Evolutionary conservation across 2,113 vertebrate species (phyloP), one percentile per base, ranked within the genome.

Genomic region (Thalassarche chlororhynchos): DNA sequence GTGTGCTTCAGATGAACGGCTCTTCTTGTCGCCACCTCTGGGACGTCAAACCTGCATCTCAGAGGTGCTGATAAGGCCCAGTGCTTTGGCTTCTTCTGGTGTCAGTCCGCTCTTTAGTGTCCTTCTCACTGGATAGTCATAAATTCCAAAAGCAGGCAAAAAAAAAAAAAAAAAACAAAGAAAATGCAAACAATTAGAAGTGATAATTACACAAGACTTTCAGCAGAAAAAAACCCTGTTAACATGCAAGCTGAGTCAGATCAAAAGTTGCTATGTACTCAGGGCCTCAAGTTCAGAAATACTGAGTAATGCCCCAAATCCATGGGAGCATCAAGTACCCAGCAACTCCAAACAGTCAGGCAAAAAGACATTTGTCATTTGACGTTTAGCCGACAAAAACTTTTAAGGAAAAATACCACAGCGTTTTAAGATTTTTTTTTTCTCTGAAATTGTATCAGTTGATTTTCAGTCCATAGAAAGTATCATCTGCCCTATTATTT

Each of bases 81-180:
- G 98, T 77, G 99, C 99, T 93, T 99, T 99, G 68, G 99, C 99
- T 98, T 99, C 99, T 97, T 99, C 99, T 36, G 99, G 98, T 24
- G 99, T 99, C 97, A 99, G 96, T 88, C 99, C 99, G 0, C 97
- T 99, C 98, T 99, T 99, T 98, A 99, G 98, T 78, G 99, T 99
- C 98, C 99, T 99, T 90, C 99, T 99, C 97, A 99, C 99, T 99
- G 97, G 44, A 47, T 13, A 57, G 68, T 60, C 40, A 47, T 7
- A 65, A 85, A 68, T 78, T 74, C 86, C 93, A 62, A 57, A 90
- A 84, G 44, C 21, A 82, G 40, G 51, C 29, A 32, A 88, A 49
- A 66, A 78, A 77, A 68, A 54, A 42, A 85, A 12, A 66, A 51
- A 49, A 40, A 58, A 60, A 31, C 34, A 76, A 76, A 55, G 66